These are phyloP conservation scores for Trichosurus vulpecula DNA, from an alignment of 2,797 vertebrate species.

Conservation along the genomic window DNA sequence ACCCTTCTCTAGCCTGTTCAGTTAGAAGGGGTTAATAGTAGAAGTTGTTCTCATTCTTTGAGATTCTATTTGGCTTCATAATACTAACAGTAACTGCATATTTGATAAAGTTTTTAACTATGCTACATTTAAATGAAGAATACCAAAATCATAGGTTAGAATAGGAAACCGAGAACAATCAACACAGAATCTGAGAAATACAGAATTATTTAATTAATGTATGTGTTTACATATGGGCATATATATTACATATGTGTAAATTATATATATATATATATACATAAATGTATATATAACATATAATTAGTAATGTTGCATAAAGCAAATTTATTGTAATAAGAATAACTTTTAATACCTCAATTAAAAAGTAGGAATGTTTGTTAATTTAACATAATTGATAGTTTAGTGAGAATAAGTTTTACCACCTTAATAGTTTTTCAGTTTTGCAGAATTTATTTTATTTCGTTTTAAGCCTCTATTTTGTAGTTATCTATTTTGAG, in stretches of 20 bases:
- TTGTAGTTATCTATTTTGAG: not conserved
- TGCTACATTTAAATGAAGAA: not conserved
- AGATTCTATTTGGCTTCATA: not conserved
- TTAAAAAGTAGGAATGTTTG: not conserved
- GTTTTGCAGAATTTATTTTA: not conserved
- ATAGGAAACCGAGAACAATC: not conserved
- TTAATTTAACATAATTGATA: not conserved
- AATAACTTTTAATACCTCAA: not conserved
- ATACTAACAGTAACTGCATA: not conserved
- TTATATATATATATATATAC: too few species aligned
- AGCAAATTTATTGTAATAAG: not conserved
- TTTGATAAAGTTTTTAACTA: not conserved
- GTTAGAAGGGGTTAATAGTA: not conserved
- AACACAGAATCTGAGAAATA: not conserved
- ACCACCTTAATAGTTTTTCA: not conserved
- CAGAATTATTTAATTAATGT: not conserved
- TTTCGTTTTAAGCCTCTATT: not conserved
- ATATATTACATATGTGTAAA: not conserved
- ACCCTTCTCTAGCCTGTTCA: not conserved
- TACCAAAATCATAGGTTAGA: not conserved
- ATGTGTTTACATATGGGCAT: not conserved
- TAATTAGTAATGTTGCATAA: not conserved
- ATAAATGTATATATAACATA: not conserved
- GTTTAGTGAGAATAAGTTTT: not conserved
- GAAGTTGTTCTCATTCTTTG: not conserved